Base-by-base conservation (phyloP, 2,113 vertebrate genomes). In the Syngnathus scovelli region DNA sequence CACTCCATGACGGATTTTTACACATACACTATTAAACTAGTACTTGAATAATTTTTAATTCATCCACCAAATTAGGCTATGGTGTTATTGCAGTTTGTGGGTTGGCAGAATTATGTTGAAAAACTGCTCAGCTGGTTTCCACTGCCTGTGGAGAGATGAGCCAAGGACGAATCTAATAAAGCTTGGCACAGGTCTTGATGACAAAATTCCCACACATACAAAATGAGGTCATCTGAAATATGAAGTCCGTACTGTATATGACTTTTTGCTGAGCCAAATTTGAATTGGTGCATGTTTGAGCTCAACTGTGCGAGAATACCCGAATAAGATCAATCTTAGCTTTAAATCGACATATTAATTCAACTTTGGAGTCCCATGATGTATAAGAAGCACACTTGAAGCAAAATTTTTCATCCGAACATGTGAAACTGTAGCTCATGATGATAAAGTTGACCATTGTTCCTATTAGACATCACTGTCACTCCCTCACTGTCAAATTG, bases 361-460 rank as follows among this genome's bases (percentile, higher is more conserved):
- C 7, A 41, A 41, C 19, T 61, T 41, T n/a, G 12, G 39, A 27
- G 27, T 27, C 27, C 27, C 27, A 27, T 27, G 27, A 27, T 27
- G 2, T 27, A 27, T 27, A 27, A 27, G 27, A 27, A 27, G 27
- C 8, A 61, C 19, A 37, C 27, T 3, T 21, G 38, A 5, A 7
- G 37, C 19, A 61, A 61, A 61, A 3, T 5, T 6, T 16, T 48
- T 43, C 23, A 56, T 43, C 41, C 2, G 41, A 15, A 13, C 54
- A 36, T 15, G 27, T 16, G 27, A 36, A 10, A 38, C 18, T 19
- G 15, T 36, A n/a, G 58, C 58, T 60, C 58, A 27, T 64, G 61
- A 73, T 81, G 61, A 74, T 72, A 49, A 55, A 70, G 64, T 66
- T 55, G 70, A 65, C 56, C 68, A 61, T 73, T 68, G 69, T 78